Evolutionary conservation across 2,888 invertebrate genomes (phyloP).

Genomic region (Pachydiplax longipennis): DNA sequence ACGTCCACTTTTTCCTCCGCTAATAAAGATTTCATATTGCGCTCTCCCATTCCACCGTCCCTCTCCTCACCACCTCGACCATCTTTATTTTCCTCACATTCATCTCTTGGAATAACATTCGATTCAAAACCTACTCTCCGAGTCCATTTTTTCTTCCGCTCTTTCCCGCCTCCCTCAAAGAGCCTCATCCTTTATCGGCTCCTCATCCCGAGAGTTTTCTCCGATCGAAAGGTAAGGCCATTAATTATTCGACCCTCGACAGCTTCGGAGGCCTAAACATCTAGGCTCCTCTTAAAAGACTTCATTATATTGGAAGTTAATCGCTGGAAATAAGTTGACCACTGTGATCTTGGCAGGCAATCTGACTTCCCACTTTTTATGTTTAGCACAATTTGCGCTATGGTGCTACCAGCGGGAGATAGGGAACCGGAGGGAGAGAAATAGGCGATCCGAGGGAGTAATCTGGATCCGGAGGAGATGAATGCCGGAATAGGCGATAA

Average conservation of each 20-base stretch:
- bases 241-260: slow-evolving; percentile 18
- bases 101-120: neutral
- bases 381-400: neutral
- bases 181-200: neutral
- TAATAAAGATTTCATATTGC: slow-evolving; percentile 27
- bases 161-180: neutral
- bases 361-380: neutral
- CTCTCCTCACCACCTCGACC: neutral
- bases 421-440: neutral
- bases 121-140: neutral
- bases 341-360: neutral
- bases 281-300: slow-evolving; percentile 7
- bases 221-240: slow-evolving; percentile 10
- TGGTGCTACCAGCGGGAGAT: neutral
- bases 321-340: neutral
- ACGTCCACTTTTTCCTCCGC: neutral
- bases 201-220: neutral
- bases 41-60: neutral
- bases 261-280: slow-evolving; percentile 22
- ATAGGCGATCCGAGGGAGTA: neutral
- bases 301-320: slow-evolving; percentile 30
- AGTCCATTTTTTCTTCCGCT: neutral
- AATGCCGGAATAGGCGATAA: neutral
- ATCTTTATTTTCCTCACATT: neutral
- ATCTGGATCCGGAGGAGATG: neutral